Conservation (phyloP, 2,888 invertebrate genomes). For the Archips xylosteana region DNA sequence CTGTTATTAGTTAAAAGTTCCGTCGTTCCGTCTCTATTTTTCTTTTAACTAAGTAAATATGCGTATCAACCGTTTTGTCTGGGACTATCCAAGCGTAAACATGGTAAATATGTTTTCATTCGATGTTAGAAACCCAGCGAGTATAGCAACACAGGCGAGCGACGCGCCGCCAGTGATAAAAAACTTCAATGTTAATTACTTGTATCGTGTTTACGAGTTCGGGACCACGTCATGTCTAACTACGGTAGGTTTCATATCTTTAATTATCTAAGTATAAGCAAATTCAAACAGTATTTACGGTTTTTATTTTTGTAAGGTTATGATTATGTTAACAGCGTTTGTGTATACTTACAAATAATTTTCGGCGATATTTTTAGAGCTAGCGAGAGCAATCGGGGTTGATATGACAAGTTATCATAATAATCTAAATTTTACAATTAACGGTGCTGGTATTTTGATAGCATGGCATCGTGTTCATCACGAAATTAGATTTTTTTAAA, state of each 20-base stretch:
- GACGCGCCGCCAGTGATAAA: slow-evolving; percentile 15
- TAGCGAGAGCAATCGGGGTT: too few relatives aligned
- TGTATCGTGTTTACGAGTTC: slow-evolving; percentile 12
- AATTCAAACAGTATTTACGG: neutral
- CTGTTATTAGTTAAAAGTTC: neutral
- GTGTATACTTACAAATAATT: neutral
- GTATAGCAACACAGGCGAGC: slow-evolving; percentile 12
- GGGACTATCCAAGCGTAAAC: slow-evolving; percentile 8
- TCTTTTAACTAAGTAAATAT: neutral
- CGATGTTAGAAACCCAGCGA: slow-evolving; percentile 9
- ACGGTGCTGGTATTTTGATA: too few relatives aligned
- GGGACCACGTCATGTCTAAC: slow-evolving; percentile 26
- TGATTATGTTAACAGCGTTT: neutral
- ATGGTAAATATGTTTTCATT: neutral
- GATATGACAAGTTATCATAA: too few relatives aligned
- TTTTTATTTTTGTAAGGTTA: slow-evolving; percentile 8
- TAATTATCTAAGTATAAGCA: neutral
- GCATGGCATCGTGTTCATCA: too few relatives aligned
- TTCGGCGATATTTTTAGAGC: too few relatives aligned
- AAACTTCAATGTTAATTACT: slow-evolving; percentile 15
- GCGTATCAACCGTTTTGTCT: neutral
- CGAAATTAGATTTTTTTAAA: too few relatives aligned
- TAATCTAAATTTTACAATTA: too few relatives aligned
- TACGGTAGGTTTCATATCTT: slow-evolving; percentile 23
- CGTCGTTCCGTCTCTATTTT: neutral